Evolutionary conservation across 2,888 invertebrate genomes (phyloP), one percentile per base, ranked within the genome.

Genomic region (Monoplex corrugatus): DNA sequence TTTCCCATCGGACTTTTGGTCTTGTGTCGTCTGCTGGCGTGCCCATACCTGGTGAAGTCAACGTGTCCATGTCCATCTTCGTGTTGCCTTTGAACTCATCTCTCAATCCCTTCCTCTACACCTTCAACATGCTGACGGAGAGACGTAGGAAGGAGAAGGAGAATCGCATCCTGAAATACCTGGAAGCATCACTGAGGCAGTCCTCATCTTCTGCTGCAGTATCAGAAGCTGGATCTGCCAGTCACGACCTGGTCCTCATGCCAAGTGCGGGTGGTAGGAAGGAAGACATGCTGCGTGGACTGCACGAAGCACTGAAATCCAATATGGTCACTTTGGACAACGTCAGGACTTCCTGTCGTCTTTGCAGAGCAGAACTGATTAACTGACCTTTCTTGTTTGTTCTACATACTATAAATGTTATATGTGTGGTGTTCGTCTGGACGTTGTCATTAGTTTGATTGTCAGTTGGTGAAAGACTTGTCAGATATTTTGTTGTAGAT

Each of bases 61-160:
- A 80, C 78, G 43, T 43, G 43, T 40, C 28, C 16, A 23, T 80
- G 40, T 40, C 78, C 28, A 43, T 80, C 43, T 43, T 80, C 0
- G 40, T 80, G 78, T 23, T 80, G 78, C 78, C 78, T 6, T 13
- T 40, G 5, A 80, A 80, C 43, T 80, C 78, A 2, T 40, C 78
- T 43, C 43, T 80, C 16, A 80, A 80, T 28, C 78, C 78, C 5
- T 80, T 80, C 28, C 40, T 80, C 19, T 80, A 80, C 78, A 75
- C 75, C 16, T 75, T 75, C 35, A 75, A 35, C 23, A 35, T 35
- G 13, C 10, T 75, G 38, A 3, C 19, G 8, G 75, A 75, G 38
- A 75, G 38, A 35, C 35, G 38, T 10, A 35, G 75, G 38, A 75
- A 35, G n/a, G 40, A 35, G 0, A 35, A 38, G 38, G 75, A 75